These are phyloP conservation scores for Caerostris darwini DNA, from an alignment of 1,140 invertebrate species.

Conservation along the genomic window DNA sequence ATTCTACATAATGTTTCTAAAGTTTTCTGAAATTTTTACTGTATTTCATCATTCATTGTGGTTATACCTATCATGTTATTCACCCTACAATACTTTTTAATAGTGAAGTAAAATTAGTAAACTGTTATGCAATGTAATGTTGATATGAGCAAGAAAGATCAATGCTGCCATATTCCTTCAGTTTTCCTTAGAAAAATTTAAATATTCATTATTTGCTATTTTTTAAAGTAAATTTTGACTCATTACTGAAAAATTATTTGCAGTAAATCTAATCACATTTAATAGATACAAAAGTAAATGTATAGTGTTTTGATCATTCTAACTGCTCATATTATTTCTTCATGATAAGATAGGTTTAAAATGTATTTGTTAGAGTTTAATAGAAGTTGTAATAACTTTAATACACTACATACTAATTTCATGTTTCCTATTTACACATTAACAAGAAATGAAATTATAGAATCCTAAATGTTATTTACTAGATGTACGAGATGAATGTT, in stretches of 20 bases:
- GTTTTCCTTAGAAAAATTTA: background rate
- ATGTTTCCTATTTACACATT: no score
- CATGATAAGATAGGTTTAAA: no score
- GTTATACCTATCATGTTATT: background rate
- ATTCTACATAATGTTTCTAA: conserved; percentile 1
- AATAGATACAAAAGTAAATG: no score
- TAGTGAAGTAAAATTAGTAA: background rate
- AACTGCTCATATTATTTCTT: no score
- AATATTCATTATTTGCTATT: background rate
- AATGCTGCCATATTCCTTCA: background rate
- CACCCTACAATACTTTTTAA: background rate
- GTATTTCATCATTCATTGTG: background rate
- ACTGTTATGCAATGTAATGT: background rate
- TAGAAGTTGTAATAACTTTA: no score
- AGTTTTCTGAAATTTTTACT: background rate
- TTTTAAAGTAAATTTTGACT: background rate
- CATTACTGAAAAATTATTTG: background rate
- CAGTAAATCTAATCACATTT: background rate
- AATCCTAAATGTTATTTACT: no score
- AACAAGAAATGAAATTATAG: no score
- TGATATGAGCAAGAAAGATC: background rate
- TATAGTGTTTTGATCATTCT: no score
- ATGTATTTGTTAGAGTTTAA: no score
- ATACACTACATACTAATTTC: no score
- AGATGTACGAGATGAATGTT: no score